Conservation (phyloP, 2,888 invertebrate species). For the Chrysodeixis includens region DNA sequence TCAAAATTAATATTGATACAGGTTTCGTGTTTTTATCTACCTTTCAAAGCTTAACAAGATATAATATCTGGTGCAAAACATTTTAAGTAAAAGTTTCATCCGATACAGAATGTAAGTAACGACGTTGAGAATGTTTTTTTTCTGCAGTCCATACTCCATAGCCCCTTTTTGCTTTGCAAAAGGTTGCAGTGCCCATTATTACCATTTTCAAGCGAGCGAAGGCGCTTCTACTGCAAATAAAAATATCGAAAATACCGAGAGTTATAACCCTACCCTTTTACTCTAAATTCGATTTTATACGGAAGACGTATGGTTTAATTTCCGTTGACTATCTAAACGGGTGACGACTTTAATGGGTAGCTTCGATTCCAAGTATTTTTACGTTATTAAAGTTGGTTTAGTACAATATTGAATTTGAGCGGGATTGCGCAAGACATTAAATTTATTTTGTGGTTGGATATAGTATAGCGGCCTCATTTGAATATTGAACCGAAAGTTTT, state of each 20-base stretch:
- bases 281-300: slow-evolving; percentile 55
- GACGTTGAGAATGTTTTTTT: background rate
- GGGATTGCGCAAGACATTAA: slow-evolving; percentile 38
- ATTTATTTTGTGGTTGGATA: slow-evolving; percentile 24
- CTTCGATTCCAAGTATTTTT: slow-evolving; percentile 52
- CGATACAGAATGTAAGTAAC: no score
- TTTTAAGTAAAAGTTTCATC: background rate
- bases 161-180: slow-evolving; percentile 38
- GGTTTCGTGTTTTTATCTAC: background rate
- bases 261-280: slow-evolving; percentile 42
- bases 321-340: slow-evolving; percentile 49
- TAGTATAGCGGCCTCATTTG: slow-evolving; percentile 23
- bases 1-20: background rate
- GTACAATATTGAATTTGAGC: slow-evolving; percentile 47
- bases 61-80: background rate
- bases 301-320: slow-evolving; percentile 56
- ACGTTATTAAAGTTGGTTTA: slow-evolving; percentile 53
- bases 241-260: slow-evolving; percentile 60
- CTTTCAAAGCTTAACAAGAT: no score
- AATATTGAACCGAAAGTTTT: slow-evolving; percentile 35
- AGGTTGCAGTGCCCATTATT: slow-evolving; percentile 63
- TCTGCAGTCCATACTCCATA: background rate
- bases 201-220: slow-evolving; percentile 58
- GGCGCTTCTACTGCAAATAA: slow-evolving; percentile 62
- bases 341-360: slow-evolving; percentile 49